Evolutionary conservation across 2,888 invertebrate species (phyloP), one percentile per base, ranked within the genome.

Genomic region (Aquatica leii): DNA sequence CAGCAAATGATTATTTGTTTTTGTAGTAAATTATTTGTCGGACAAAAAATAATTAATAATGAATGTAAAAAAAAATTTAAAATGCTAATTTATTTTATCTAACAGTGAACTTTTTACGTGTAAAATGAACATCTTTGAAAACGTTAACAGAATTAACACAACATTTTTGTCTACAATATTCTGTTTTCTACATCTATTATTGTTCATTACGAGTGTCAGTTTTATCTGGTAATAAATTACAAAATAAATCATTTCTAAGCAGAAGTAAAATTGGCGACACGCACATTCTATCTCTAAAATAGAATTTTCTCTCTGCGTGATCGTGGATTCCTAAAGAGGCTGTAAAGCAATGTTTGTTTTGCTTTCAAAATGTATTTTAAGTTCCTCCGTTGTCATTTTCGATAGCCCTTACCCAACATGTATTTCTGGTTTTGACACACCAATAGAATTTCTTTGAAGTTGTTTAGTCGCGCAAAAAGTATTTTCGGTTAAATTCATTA

Each of bases 351-450:
- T 21, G 62, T 62, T 56, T 56, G 56, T 62, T 56, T 62, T 62
- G 57, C 52, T 62, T 62, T 62, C 40, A 43, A 54, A 59, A 46
- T 53, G 62, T 54, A 34, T 51, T 34, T 59, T 51, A 46, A 34
- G 57, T 56, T 62, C 52, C 58, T 54, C 55, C 49, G 55, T 61
- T 59, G 62, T 59, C 62, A 63, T 58, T 63, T 54, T 63, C 52
- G 62, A 63, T 53, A 58, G 54, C 58, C 52, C 31, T 53, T 41
- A 58, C 53, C 46, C 57, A 52, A 63, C 54, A 59, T 58, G 58
- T 59, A 63, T 63, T 63, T 54, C 62, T 63, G 62, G 20, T 58
- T 40, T 34, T 63, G 62, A 63, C 62, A 59, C 41, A 53, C 54
- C 58, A 58, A 63, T 63, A 58, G 54, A 20, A 24, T 58, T 55